Evolutionary conservation across 2,113 vertebrate species (phyloP).

Genomic region (Tupaia chinensis): DNA sequence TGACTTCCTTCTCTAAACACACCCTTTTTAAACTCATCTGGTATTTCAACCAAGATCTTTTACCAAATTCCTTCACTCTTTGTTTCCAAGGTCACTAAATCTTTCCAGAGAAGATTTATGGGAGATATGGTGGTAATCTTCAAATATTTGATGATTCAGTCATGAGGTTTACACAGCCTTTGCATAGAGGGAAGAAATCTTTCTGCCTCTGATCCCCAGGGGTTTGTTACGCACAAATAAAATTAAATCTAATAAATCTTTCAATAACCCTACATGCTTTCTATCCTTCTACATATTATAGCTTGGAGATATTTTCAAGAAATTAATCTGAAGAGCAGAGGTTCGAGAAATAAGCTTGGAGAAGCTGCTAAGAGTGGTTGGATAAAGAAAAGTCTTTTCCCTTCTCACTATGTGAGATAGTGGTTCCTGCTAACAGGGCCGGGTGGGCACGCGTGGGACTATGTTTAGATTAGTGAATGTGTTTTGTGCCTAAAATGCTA

Average conservation of each 20-base stretch:
- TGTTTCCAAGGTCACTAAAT: slow-evolving; percentile 46
- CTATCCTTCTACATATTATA: background rate
- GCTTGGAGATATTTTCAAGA: background rate
- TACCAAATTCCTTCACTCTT: background rate
- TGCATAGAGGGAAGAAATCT: background rate
- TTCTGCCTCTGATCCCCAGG: background rate
- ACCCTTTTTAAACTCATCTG: background rate
- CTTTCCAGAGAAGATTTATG: slow-evolving; percentile 33
- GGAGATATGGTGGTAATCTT: background rate
- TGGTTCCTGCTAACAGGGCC: background rate
- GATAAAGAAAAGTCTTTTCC: background rate
- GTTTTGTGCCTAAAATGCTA: background rate
- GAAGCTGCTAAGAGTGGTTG: background rate
- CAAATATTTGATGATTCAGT: slow-evolving; percentile 55
- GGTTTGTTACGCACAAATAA: background rate
- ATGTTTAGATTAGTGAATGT: background rate
- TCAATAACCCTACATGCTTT: background rate
- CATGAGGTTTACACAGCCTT: slow-evolving; percentile 8
- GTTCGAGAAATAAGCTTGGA: background rate
- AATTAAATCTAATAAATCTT: slow-evolving; percentile 36
- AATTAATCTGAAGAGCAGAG: background rate
- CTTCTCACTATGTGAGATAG: background rate
- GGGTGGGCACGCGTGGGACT: background rate
- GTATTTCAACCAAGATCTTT: slow-evolving; percentile 23
- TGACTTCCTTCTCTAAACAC: slow-evolving; percentile 16